These are phyloP conservation scores for Epizoanthus scotinus DNA, from an alignment of 92 coral and sea anemone genomes.

Conservation along the genomic window DNA sequence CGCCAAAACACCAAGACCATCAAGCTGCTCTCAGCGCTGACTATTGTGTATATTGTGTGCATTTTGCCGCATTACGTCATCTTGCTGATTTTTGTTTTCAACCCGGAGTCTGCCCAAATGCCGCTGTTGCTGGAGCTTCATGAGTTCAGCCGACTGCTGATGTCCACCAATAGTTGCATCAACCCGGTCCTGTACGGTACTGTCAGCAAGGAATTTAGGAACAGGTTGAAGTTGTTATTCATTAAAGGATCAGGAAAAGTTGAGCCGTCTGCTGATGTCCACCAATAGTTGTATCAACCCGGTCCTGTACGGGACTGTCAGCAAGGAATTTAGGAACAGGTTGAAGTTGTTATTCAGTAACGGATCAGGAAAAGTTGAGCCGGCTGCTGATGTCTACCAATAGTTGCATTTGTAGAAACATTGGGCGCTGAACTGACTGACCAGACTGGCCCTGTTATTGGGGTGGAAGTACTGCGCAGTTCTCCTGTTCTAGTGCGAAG, in stretches of 20 bases:
- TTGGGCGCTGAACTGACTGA: no score
- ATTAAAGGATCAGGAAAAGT: not conserved
- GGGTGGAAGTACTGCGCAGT: no score
- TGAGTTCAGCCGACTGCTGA: conserved; percentile 54
- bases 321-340: conserved; percentile 51
- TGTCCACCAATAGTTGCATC: conserved; percentile 58
- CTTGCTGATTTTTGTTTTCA: conserved; percentile 34
- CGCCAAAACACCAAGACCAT: conserved; percentile 56
- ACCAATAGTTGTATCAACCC: conserved; percentile 61
- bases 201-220: conserved; percentile 53
- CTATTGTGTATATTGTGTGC: conserved; percentile 33
- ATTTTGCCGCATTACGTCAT: conserved; percentile 49
- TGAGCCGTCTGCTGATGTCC: conserved; percentile 46
- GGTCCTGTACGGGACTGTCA: conserved; percentile 51
- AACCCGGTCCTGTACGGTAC: conserved; percentile 59
- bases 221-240: conserved; percentile 16
- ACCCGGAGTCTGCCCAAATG: conserved; percentile 22
- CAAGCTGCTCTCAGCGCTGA: conserved; percentile 39
- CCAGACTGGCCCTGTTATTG: no score
- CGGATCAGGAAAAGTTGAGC: not conserved
- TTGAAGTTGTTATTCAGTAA: not conserved
- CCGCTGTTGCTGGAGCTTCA: conserved; percentile 35
- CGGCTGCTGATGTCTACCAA: conserved; percentile 55
- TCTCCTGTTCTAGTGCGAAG: no score
- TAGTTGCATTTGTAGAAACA: no score